phyloP scores from a whole-genome alignment of 2,888 invertebrate genomes.

The Drosophila neutralis region DNA sequence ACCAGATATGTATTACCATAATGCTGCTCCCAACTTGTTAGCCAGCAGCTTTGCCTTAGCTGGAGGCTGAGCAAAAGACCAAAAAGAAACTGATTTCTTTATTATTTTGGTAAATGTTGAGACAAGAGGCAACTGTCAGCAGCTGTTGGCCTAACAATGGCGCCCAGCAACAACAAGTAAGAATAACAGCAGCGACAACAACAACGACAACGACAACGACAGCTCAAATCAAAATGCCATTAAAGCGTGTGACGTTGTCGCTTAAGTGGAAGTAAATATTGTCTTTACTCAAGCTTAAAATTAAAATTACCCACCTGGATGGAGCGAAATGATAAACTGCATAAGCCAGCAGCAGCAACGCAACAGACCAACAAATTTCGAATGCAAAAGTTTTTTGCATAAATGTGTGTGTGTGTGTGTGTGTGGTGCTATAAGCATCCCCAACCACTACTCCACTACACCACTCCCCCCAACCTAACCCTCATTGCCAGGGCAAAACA shows the following conservation, averaged over 20 bases:
- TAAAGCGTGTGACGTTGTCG: slow-evolving; percentile 78
- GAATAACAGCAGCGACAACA: slow-evolving; percentile 3
- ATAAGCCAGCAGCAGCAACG: slow-evolving; percentile 66
- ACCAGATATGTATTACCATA: slow-evolving; percentile 7
- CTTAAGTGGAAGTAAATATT: slow-evolving; percentile 79
- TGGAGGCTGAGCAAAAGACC: neutral
- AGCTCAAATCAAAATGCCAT: slow-evolving; percentile 80
- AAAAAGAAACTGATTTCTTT: slow-evolving; percentile 23
- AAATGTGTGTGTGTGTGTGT: slow-evolving; percentile 44
- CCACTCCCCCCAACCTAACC: neutral
- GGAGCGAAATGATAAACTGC: slow-evolving; percentile 81
- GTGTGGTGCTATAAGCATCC: slow-evolving; percentile 3
- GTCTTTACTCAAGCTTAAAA: slow-evolving; percentile 83
- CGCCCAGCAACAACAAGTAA: neutral
- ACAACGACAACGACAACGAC: slow-evolving; percentile 33
- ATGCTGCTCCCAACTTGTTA: slow-evolving; percentile 6
- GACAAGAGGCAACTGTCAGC: slow-evolving; percentile 45
- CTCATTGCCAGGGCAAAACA: slow-evolving; percentile 24
- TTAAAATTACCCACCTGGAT: slow-evolving; percentile 79
- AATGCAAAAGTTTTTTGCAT: slow-evolving; percentile 77
- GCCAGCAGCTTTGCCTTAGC: slow-evolving; percentile 19
- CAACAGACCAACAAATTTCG: slow-evolving; percentile 74
- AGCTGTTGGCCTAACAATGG: slow-evolving; percentile 40
- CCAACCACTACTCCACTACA: neutral
- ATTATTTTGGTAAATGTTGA: slow-evolving; percentile 19